phyloP scores from a whole-genome alignment of 2,797 vertebrate species.

The Tolypeutes matacus region DNA sequence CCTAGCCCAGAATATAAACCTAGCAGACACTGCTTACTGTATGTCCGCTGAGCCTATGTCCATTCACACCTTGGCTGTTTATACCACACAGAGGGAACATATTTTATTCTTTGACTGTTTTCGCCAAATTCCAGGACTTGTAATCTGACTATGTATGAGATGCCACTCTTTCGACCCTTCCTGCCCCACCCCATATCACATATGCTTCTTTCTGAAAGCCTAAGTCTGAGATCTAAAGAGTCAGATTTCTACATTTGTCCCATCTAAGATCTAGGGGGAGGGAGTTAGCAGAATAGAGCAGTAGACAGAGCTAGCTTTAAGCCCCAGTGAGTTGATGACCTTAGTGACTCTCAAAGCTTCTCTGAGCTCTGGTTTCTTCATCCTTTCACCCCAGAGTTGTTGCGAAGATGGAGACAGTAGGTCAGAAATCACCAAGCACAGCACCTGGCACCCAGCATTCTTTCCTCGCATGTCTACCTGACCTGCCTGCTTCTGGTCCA shows the following conservation, averaged over 20 bases:
- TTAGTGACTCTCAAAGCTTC: conserved; percentile 49
- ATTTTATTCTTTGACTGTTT: conserved; percentile 57
- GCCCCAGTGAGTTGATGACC: conserved; percentile 7
- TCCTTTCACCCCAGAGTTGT: conserved; percentile 23
- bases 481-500: neutral
- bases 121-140: neutral
- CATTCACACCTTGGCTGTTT: neutral
- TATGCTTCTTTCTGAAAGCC: conserved; percentile 55
- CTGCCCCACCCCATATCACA: neutral
- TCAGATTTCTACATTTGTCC: conserved; percentile 54
- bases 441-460: neutral
- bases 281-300: conserved; percentile 1
- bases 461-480: neutral
- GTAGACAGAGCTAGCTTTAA: neutral
- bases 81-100: neutral
- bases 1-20: neutral
- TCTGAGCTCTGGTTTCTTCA: conserved; percentile 66
- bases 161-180: neutral
- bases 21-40: neutral
- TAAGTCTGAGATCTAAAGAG: conserved; percentile 45
- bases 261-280: neutral
- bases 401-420: neutral
- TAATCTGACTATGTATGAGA: conserved; percentile 47
- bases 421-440: conserved; percentile 47
- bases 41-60: neutral